Evolutionary conservation across 64 coral and sea anemone species (phyloP), one percentile per base, ranked within the genome.

Genomic region (Montipora sp.): DNA sequence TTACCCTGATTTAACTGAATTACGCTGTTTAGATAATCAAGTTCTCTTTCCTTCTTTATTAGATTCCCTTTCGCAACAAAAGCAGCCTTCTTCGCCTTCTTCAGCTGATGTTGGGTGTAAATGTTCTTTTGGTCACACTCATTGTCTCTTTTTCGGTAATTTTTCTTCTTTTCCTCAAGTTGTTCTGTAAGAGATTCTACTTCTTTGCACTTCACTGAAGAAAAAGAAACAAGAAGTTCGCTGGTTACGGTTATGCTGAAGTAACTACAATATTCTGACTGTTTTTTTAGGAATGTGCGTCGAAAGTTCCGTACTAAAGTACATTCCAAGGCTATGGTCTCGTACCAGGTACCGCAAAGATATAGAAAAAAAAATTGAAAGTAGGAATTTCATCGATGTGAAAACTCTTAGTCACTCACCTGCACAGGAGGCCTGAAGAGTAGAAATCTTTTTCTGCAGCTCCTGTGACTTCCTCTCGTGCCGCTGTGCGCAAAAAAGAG

Each of bases 71-170:
- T 75, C n/a, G 73, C 73, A 6, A 75, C 24, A 9, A 75, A 46
- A 75, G 73, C 73, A 46, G 27, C 12, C 27, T 44, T 75, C 73
- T 75, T 75, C 22, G 73, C 73, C 27, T 75, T 75, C 36, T 75
- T 75, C 8, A 75, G 73, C 12, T 45, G 73, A 8, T 75, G 24
- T 16, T 24, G 23, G 7, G n/a, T 73, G 70, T 73, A 6, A 6
- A 9, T 27, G 7, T 5, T 23, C 10, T 73, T 73, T 27, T 21
- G n/a, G 8, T 75, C 73, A 44, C 8, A 75, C 12, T 75, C 8
- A 75, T 9, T 20, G 1, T 13, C 22, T 45, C 36, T 46, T 6
- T 46, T 8, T 46, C 8, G 12, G 44, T 9, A 75, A 2, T 75
- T 24, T 43, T 75, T 46, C 36, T 57, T 46, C 23, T 14, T 9